phyloP scores from a whole-genome alignment of 2,797 vertebrate genomes.

The Ciconia nigra region DNA sequence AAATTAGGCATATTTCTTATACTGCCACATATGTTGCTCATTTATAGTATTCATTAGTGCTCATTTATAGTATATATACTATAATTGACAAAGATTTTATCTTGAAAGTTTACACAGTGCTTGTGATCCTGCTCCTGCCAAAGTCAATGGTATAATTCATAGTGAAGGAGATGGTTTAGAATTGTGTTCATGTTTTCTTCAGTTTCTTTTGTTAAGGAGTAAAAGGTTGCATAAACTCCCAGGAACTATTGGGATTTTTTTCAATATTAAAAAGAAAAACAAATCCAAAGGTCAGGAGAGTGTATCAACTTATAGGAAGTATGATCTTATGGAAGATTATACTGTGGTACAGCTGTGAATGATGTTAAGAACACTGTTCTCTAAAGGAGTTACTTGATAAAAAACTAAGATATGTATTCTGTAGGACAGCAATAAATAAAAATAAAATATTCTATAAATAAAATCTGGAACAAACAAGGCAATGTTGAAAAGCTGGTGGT shows the following conservation, averaged over 20 bases:
- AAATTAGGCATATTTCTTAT: not conserved
- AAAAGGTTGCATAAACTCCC: not conserved
- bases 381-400: not conserved
- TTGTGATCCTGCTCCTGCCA: not conserved
- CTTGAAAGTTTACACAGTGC: not conserved
- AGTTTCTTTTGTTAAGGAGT: not conserved
- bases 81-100: not conserved
- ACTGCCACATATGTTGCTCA: not conserved
- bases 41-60: not conserved
- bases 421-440: not conserved
- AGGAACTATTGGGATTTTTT: not conserved
- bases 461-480: not conserved
- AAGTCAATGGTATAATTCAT: not conserved
- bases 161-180: not conserved
- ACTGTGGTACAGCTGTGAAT: not conserved
- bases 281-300: not conserved
- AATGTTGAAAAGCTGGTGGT: not conserved
- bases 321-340: not conserved
- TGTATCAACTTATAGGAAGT: not conserved
- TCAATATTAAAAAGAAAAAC: not conserved
- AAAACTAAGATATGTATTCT: not conserved
- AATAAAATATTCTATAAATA: not conserved
- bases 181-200: not conserved
- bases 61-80: not conserved
- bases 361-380: not conserved